Percentiles rank a stretch among this genome's conserved stretches.
Conservation (phyloP, 2,888 invertebrate species). For the Caradrina clavipalpis region DNA sequence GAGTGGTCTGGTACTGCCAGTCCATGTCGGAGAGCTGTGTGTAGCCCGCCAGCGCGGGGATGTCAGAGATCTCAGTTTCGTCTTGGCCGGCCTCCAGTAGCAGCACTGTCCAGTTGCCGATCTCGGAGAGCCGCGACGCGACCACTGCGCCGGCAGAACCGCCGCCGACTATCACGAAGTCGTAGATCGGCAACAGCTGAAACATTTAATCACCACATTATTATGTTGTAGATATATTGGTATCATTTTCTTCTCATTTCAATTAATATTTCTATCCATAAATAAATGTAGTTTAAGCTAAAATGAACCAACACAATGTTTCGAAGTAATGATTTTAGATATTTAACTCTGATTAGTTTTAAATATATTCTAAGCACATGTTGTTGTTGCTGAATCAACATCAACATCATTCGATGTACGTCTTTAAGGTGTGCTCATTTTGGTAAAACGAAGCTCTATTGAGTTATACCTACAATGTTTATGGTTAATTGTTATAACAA, state of each 20-base stretch:
- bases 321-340: too few species aligned
- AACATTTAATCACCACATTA: conserved; percentile 62
- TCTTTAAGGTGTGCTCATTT: not conserved
- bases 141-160: conserved; percentile 97
- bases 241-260: not conserved
- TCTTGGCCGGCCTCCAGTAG: conserved; percentile 97
- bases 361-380: too few species aligned
- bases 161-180: conserved; percentile 96
- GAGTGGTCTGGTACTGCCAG: conserved; percentile 97
- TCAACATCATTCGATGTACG: not conserved
- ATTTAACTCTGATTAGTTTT: too few species aligned
- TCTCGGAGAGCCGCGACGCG: conserved; percentile 95
- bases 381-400: too few species aligned
- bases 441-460: not conserved
- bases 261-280: too few species aligned
- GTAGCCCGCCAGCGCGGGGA: conserved; percentile 96
- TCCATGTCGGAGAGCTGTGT: conserved; percentile 96
- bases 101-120: conserved; percentile 95
- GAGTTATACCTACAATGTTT: too few species aligned
- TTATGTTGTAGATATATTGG: not conserved
- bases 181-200: conserved; percentile 95
- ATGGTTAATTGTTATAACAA: too few species aligned
- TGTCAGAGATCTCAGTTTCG: conserved; percentile 97
- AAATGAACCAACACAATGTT: too few species aligned
- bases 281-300: too few species aligned